phyloP scores from a whole-genome alignment of 2,113 vertebrate species.

The Morone chrysops region DNA sequence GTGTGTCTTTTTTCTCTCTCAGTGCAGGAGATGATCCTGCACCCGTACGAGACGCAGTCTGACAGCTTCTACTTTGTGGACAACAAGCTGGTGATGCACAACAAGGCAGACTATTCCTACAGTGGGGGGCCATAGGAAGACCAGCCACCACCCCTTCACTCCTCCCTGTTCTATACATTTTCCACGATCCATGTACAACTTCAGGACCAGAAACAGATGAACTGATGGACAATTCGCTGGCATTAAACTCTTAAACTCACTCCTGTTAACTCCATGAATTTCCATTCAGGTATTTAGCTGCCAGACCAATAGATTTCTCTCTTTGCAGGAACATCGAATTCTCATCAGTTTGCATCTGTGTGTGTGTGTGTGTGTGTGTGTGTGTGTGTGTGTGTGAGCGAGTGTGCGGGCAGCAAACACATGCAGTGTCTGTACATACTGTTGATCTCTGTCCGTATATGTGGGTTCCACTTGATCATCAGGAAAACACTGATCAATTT shows the following conservation, averaged over 20 bases:
- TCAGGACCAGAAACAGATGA: conserved; percentile 68
- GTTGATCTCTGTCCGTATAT: conserved; percentile 61
- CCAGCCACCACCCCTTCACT: conserved; percentile 2
- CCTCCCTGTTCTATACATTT: conserved; percentile 47
- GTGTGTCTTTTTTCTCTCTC: conserved; percentile 48
- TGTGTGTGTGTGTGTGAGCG: conserved; percentile 36
- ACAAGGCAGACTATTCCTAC: conserved; percentile 99
- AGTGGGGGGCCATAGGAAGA: conserved; percentile 89
- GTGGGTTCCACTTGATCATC: conserved; percentile 51
- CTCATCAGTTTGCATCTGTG: conserved; percentile 50
- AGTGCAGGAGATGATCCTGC: conserved; percentile 97
- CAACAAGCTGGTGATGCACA: conserved; percentile 99
- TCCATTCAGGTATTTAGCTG: conserved; percentile 56
- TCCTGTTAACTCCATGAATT: conserved; percentile 45
- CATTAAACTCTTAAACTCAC: conserved; percentile 46
- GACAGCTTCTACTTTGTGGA: conserved; percentile 99
- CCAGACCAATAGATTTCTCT: conserved; percentile 54
- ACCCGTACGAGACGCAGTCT: conserved; percentile 96
- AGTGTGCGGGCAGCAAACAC: conserved; percentile 66
- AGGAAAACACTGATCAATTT: conserved; percentile 32
- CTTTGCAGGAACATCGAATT: conserved; percentile 63
- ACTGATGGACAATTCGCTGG: conserved; percentile 63
- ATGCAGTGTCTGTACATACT: conserved; percentile 73
- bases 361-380: conserved; percentile 46
- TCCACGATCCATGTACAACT: conserved; percentile 37